Evolutionary conservation across 1,140 invertebrate species (phyloP).

Genomic region (Heliconius melpomene): DNA sequence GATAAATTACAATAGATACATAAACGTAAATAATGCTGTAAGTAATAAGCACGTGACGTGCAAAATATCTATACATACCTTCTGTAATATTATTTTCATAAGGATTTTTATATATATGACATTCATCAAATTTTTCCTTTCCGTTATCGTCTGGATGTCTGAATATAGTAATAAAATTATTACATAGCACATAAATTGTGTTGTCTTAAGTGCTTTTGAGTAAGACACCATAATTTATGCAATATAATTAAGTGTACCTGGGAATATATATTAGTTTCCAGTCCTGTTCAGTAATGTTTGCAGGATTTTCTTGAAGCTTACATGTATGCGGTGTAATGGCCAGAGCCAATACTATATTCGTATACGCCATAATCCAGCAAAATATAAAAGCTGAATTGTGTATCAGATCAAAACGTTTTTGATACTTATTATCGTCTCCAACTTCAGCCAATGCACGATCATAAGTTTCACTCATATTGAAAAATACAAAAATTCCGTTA

Average conservation of each 20-base stretch:
- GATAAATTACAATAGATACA: too few relatives aligned
- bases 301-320: conserved; percentile 50
- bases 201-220: too few relatives aligned
- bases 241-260: conserved; percentile 36
- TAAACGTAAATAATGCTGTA: too few relatives aligned
- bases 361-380: conserved; percentile 56
- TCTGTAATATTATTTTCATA: conserved; percentile 47
- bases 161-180: conserved; percentile 8
- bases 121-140: conserved; percentile 40
- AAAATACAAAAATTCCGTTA: neutral
- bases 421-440: conserved; percentile 54
- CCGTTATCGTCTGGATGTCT: conserved; percentile 39
- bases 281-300: conserved; percentile 50
- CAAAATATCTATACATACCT: conserved; percentile 39
- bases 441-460: conserved; percentile 56
- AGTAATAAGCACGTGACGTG: neutral
- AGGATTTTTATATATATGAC: conserved; percentile 49
- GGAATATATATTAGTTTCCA: conserved; percentile 63
- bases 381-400: conserved; percentile 52
- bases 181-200: neutral
- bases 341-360: conserved; percentile 57
- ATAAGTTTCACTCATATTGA: conserved; percentile 49
- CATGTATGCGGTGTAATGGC: conserved; percentile 58
- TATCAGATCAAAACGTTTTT: conserved; percentile 59
- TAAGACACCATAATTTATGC: too few relatives aligned